phyloP scores from a whole-genome alignment of 1,140 invertebrate genomes.

The Telenomus remus region DNA sequence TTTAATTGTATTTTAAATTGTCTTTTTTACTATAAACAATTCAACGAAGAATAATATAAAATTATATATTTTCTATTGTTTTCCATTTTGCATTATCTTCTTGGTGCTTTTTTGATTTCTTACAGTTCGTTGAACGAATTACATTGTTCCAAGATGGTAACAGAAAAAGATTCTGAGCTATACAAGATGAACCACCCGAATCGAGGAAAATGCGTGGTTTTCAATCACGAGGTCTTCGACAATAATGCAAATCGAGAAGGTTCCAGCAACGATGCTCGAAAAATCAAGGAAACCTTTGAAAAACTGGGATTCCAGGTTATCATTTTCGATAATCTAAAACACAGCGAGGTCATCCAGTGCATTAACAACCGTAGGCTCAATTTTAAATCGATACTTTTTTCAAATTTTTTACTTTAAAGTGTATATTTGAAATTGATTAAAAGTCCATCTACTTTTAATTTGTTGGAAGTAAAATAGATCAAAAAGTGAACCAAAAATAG shows the following conservation, averaged over 20 bases:
- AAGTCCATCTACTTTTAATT: too few species aligned
- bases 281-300: conserved; percentile 62
- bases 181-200: conserved; percentile 82
- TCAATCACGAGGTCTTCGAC: conserved; percentile 83
- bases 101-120: too few species aligned
- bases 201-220: conserved; percentile 83
- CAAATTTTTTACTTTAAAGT: too few species aligned
- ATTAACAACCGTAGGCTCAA: conserved; percentile 60
- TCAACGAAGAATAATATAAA: too few species aligned
- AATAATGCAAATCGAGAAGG: conserved; percentile 61
- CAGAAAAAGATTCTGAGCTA: conserved; percentile 64
- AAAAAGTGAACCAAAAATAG: too few species aligned
- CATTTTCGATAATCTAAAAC: conserved; percentile 56
- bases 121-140: conserved; percentile 18
- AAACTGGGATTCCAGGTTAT: conserved; percentile 65
- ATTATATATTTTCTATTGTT: background rate
- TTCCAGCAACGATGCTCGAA: conserved; percentile 58
- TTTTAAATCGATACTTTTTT: conserved; percentile 6
- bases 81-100: background rate
- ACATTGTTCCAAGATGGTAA: conserved; percentile 16
- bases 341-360: conserved; percentile 56
- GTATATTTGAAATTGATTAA: too few species aligned
- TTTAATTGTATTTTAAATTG: background rate
- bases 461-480: too few species aligned
- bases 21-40: too few species aligned